Percentiles rank a stretch among this genome's conserved stretches.
These are phyloP conservation scores for Oophaga sylvatica DNA, from an alignment of 2,797 vertebrate genomes.

Conservation along the genomic window DNA sequence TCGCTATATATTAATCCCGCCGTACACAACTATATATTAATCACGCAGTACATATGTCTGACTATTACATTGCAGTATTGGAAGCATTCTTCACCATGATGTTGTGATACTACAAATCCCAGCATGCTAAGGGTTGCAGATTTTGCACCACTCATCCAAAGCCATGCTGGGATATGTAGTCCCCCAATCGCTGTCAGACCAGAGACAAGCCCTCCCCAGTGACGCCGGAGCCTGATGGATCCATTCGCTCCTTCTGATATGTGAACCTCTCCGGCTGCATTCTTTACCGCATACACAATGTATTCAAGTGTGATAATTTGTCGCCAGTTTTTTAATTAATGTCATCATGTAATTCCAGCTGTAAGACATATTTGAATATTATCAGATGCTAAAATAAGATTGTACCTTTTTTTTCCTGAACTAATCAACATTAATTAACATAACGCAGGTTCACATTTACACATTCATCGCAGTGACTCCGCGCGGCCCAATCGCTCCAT, in stretches of 20 bases:
- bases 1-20: no score
- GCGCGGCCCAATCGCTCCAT: background rate
- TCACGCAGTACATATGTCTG: no score
- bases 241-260: background rate
- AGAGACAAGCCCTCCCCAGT: no score
- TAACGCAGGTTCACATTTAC: slow-evolving; percentile 50
- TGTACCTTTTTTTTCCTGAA: slow-evolving; percentile 6
- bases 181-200: no score
- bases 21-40: no score
- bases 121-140: no score
- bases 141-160: no score
- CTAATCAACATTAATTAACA: slow-evolving; percentile 57
- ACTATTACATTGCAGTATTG: no score
- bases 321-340: slow-evolving; percentile 54
- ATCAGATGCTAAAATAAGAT: slow-evolving; percentile 57
- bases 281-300: slow-evolving; percentile 28
- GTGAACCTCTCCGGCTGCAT: background rate
- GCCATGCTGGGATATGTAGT: no score
- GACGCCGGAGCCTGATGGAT: no score
- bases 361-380: slow-evolving; percentile 56
- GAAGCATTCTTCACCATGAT: no score
- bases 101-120: no score
- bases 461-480: slow-evolving; percentile 22
- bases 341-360: slow-evolving; percentile 55
- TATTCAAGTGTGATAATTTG: slow-evolving; percentile 52